Conservation (phyloP, 30 jellyfish, hydroid and myxozoan species). For the Hydractinia echinata region DNA sequence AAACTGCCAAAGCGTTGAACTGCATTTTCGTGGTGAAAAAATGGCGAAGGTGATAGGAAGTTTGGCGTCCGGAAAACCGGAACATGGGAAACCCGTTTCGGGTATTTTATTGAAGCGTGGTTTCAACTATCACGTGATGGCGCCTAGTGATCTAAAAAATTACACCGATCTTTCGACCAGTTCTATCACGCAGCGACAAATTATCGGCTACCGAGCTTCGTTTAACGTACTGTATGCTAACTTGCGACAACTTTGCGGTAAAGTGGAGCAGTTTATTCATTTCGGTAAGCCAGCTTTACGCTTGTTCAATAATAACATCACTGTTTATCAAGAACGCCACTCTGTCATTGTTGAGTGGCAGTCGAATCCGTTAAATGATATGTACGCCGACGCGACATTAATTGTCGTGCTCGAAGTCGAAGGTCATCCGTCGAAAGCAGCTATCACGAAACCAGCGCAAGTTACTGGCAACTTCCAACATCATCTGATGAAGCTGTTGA, state of each 20-base stretch:
- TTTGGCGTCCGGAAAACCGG: slow-evolving; percentile 88
- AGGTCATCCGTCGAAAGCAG: slow-evolving; percentile 68
- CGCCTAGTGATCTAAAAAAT: slow-evolving; percentile 89
- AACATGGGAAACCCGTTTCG: slow-evolving; percentile 87
- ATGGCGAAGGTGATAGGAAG: slow-evolving; percentile 99
- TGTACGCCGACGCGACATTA: slow-evolving; percentile 90
- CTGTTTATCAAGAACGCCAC: slow-evolving; percentile 73
- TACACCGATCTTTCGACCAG: slow-evolving; percentile 86
- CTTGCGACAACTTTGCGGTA: slow-evolving; percentile 74
- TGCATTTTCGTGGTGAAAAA: slow-evolving; percentile 96
- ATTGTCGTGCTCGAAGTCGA: slow-evolving; percentile 82
- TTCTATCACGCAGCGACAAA: slow-evolving; percentile 80
- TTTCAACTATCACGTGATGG: slow-evolving; percentile 92
- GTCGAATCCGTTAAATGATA: slow-evolving; percentile 80
- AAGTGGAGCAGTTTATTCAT: slow-evolving; percentile 66
- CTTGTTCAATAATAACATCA: slow-evolving; percentile 53
- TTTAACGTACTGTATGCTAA: slow-evolving; percentile 50
- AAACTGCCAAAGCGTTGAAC: slow-evolving; percentile 93
- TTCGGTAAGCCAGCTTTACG: slow-evolving; percentile 73
- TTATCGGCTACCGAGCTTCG: slow-evolving; percentile 72
- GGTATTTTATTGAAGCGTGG: slow-evolving; percentile 94
- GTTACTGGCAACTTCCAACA: slow-evolving; percentile 77
- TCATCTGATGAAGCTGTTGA: slow-evolving; percentile 57
- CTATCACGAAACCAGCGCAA: slow-evolving; percentile 44
- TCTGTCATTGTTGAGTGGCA: slow-evolving; percentile 83